Evolutionary conservation across 2,888 invertebrate species (phyloP), one percentile per base, ranked within the genome.

Genomic region (Megaustenia siamemsis): DNA sequence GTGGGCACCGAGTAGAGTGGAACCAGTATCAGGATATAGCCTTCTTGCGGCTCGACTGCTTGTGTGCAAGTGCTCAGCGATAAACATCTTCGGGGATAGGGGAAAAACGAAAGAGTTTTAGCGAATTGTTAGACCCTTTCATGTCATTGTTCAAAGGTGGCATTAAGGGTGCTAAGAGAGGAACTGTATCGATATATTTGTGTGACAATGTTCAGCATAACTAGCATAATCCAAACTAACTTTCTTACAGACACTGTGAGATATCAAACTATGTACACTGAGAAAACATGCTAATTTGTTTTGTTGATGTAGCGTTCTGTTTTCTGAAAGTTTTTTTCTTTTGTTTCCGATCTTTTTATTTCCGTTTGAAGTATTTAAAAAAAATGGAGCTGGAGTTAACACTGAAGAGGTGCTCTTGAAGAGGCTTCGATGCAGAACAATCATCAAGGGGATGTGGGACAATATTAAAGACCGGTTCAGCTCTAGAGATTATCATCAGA

Each of bases 401-500:
- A 18, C 35, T 35, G 75, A 18, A 35, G 49, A 53, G 10, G 24
- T 10, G 12, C 40, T 43, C 24, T 8, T 40, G 43, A 24, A 63
- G 63, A 79, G 18, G 79, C 45, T 32, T 5, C 21, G 79, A 28
- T 79, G 43, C 79, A 68, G 66, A 79, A 79, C 66, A 66, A 60
- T 43, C 45, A 66, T 79, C 79, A 79, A 66, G 45, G 45, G 79
- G 12, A 6, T 15, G 12, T 40, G 63, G 40, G 63, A 35, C 77
- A 38, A 60, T 10, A 60, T 77, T 32, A 56, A 77, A 77, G 38
- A 60, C 32, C 21, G 1, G 56, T 40, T 77, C 38, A 45, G 40
- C 40, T 32, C 28, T 40, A 28, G 43, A 79, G 79, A 79, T 79
- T 66, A 63, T 60, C 66, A 79, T 79, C 79, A 66, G 28, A 66